phyloP scores from a whole-genome alignment of 2,888 invertebrate species.

The Pemphredon lugubris region DNA sequence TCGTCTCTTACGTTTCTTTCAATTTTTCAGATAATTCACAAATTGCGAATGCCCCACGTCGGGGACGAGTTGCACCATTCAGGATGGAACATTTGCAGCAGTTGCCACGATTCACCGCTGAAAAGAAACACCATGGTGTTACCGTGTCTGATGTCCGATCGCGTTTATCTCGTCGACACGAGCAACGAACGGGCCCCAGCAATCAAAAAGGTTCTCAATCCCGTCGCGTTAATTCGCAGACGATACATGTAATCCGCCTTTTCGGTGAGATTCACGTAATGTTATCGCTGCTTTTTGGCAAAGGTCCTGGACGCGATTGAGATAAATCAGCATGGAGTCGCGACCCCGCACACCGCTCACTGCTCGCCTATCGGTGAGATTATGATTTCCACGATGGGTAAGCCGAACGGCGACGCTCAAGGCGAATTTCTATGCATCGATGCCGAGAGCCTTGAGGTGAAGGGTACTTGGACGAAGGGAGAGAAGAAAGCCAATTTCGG shows the following conservation, averaged over 20 bases:
- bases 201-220: constrained; percentile 85
- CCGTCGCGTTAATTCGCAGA: no score
- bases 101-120: constrained; percentile 86
- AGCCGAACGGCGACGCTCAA: constrained; percentile 90
- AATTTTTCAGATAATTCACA: constrained; percentile 92
- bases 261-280: no score
- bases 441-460: constrained; percentile 88
- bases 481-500: constrained; percentile 87
- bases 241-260: no score
- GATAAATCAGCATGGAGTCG: constrained; percentile 86
- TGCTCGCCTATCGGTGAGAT: constrained; percentile 96
- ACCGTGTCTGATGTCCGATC: constrained; percentile 90
- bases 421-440: constrained; percentile 95
- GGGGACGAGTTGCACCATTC: constrained; percentile 97
- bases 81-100: constrained; percentile 98
- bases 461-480: constrained; percentile 91
- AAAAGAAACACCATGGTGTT: constrained; percentile 90
- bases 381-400: constrained; percentile 97
- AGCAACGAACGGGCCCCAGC: constrained; percentile 87
- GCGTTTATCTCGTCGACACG: constrained; percentile 92
- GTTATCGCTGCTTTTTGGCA: no score
- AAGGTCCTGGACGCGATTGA: constrained; percentile 31
- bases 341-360: constrained; percentile 96
- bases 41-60: constrained; percentile 88
- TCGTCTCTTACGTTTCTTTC: no score